Base-by-base conservation (phyloP, 2,888 invertebrate species). In the Drosophila rellima region DNA sequence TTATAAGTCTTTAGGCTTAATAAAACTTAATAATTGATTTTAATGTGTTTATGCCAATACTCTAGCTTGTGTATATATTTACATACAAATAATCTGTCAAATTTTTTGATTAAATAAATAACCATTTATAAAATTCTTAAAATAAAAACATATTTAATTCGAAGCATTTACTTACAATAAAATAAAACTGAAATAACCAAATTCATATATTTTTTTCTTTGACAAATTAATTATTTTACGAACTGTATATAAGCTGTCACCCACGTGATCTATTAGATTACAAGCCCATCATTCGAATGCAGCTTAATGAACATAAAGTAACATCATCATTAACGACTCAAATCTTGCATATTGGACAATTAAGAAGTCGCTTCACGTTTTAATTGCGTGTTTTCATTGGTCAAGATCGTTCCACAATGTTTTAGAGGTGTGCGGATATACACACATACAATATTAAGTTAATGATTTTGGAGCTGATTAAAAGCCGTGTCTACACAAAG, bases 181-280 rank as follows among this genome's bases (percentile, higher is more conserved):
- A n/a, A n/a, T n/a, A n/a, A n/a, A n/a, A n/a, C n/a, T n/a, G n/a
- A n/a, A n/a, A n/a, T n/a, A 20, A 23, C 23, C 6, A 7, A 23
- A 6, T 23, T 23, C 23, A 5, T 6, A 23, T 23, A 6, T 6
- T 23, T 23, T 4, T 33, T 33, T 8, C 3, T 37, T 17, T 17
- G 39, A 17, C 17, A 39, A 4, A 17, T 10, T 1, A 39, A 39
- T 17, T 39, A 10, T 1, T 39, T 39, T 15, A 17, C 39, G 1
- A 10, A 39, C 17, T 39, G 39, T 42, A 6, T 31, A n/a, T 23
- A 40, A 37, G 33, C 60, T 47, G 29, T 65, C 39, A 37, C 51
- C 74, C 80, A 85, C 82, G 79, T 85, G 70, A 79, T 45, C 45
- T 3, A 56, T 48, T 33, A 56, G 23, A 33, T 67, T 31, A 52